Evolutionary conservation across 2,888 invertebrate genomes (phyloP), one percentile per base, ranked within the genome.

Genomic region (Trichogramma evanescens): DNA sequence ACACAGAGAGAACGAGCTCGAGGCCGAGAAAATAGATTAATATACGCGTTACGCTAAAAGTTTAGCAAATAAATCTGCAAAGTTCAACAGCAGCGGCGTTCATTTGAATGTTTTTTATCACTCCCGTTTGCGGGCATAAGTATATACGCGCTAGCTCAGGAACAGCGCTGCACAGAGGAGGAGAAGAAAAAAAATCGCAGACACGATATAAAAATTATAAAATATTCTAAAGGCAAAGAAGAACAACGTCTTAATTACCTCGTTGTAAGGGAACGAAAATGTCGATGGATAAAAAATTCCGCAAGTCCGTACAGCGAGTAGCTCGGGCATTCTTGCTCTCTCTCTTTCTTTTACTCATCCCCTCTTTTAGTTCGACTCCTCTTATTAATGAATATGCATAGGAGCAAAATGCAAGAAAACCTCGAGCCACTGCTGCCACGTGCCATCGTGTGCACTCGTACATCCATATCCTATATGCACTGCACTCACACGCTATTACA

Each of bases 341-440:
- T 26, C 2, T 26, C 26, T 26, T 26, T 26, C 26, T 26, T 26
- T 26, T 26, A 2, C 26, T 26, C 3, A 0, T 26, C 26, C 26
- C 26, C 26, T 26, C 26, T 26, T 26, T 26, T 26, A 26, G 26
- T 2, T 26, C 26, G 26, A 26, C 26, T 26, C 69, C 69, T 71
- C 71, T 72, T 68, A 70, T 69, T 72, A 71, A 73, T 74, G 75
- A 75, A 75, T 74, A 76, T 75, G 72, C 70, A 75, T 74, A 68
- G 46, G 43, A 58, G 54, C 55, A 48, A 45, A 58, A 50, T 38
- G 53, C 13, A 48, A 26, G 48, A 5, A 54, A 2, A 45, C 48
- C 42, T 13, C 26, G 26, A 26, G 26, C 26, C 26, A 26, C 26
- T 26, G 26, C 26, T 26, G 26, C 3, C 26, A 26, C 26, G 26